phyloP scores from a whole-genome alignment of 2,888 invertebrate genomes.

The Alsophila aescularia region DNA sequence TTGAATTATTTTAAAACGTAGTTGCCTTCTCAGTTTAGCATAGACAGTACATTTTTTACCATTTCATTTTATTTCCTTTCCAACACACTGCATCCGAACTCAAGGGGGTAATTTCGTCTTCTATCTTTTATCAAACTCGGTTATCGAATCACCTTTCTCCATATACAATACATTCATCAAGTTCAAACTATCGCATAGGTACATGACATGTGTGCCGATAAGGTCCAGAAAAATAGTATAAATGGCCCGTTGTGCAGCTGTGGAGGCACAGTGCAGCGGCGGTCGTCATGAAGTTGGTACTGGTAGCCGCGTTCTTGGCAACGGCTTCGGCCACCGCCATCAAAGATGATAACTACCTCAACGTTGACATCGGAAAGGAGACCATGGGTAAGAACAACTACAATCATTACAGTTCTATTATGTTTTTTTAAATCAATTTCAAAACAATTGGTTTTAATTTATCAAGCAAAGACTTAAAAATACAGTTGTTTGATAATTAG shows the following conservation, averaged over 20 bases:
- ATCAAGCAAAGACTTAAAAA: no score
- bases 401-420: no score
- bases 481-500: no score
- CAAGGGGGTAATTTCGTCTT: no score
- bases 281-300: constrained; percentile 58
- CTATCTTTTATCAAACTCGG: no score
- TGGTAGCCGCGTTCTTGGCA: constrained; percentile 58
- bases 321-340: constrained; percentile 66
- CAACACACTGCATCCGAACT: no score
- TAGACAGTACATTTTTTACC: no score
- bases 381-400: constrained; percentile 51
- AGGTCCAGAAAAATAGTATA: constrained; percentile 50
- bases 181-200: background rate
- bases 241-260: constrained; percentile 40
- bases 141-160: constrained; percentile 3
- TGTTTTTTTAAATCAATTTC: no score
- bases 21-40: no score
- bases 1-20: no score
- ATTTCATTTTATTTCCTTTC: no score
- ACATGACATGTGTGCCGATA: constrained; percentile 4
- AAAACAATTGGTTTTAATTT: no score
- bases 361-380: constrained; percentile 63
- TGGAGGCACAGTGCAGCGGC: constrained; percentile 49
- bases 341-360: constrained; percentile 53
- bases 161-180: background rate